A percentile compares a stretch with the other conserved stretches of the same genome.
Conservation (phyloP, 1,140 invertebrate species). For the Steinernema feltiae region DNA sequence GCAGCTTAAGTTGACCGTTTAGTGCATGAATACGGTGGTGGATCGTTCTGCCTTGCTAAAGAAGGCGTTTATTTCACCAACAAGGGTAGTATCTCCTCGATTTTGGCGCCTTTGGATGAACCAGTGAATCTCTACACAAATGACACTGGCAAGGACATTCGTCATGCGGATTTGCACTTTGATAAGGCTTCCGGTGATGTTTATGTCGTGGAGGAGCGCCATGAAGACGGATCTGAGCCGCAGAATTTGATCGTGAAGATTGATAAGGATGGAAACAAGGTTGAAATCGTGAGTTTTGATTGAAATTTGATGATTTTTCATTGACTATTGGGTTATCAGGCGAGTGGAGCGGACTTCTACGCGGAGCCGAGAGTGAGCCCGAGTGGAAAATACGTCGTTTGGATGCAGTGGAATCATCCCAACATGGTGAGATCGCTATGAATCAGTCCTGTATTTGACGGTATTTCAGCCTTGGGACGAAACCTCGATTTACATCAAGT, state of each 20-base stretch:
- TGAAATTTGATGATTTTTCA: no score
- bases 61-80: constrained; percentile 52
- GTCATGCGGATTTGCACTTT: constrained; percentile 28
- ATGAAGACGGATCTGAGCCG: background rate
- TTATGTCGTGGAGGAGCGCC: background rate
- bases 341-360: constrained; percentile 57
- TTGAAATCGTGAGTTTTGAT: no score
- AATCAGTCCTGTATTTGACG: background rate
- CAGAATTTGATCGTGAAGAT: background rate
- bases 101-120: constrained; percentile 17
- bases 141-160: constrained; percentile 13
- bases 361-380: constrained; percentile 54
- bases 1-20: constrained; percentile 9
- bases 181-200: background rate
- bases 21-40: constrained; percentile 61
- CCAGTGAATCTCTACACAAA: constrained; percentile 19
- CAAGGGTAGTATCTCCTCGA: constrained; percentile 31
- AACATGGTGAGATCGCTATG: constrained; percentile 59
- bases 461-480: constrained; percentile 59
- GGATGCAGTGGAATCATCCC: constrained; percentile 60
- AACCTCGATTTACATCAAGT: constrained; percentile 50
- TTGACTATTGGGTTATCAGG: no score
- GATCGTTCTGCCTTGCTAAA: constrained; percentile 47
- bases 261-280: background rate
- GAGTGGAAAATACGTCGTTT: constrained; percentile 57